These are phyloP conservation scores for Sus scrofa DNA, from an alignment of 2,113 vertebrate genomes.

Conservation along the genomic window DNA sequence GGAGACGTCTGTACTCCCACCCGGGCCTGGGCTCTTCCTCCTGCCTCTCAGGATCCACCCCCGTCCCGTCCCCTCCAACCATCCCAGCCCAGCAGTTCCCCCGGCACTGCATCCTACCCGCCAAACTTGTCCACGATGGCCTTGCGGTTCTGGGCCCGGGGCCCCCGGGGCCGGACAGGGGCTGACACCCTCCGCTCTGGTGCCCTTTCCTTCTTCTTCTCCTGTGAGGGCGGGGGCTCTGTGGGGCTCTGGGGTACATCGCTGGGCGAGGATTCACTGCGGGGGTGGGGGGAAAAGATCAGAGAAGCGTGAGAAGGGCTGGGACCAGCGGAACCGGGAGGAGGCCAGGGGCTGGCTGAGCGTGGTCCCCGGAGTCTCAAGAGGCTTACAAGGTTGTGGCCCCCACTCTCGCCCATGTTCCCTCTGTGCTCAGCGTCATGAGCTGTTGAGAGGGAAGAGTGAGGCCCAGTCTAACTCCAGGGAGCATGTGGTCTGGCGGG, in stretches of 20 bases:
- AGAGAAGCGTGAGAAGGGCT: background rate
- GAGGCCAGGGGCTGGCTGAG: no score
- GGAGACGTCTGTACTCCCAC: no score
- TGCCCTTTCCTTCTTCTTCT: constrained; percentile 76
- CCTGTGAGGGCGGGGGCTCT: constrained; percentile 1
- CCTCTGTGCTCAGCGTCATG: background rate
- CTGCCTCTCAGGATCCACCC: background rate
- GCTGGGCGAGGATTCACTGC: constrained; percentile 61
- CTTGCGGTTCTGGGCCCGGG: constrained; percentile 84
- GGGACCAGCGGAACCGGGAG: background rate
- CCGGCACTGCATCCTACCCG: constrained; percentile 80
- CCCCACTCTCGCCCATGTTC: fast-evolving
- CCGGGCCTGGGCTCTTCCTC: background rate
- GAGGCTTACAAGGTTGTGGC: fast-evolving
- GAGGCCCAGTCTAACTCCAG: background rate
- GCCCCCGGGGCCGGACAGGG: constrained; percentile 57
- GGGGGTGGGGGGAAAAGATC: background rate
- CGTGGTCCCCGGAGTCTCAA: no score
- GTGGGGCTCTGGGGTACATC: constrained; percentile 61
- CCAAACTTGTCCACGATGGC: constrained; percentile 89
- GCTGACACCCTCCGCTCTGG: constrained; percentile 64
- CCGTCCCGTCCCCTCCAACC: background rate
- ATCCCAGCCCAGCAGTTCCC: background rate
- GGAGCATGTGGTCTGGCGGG: background rate
- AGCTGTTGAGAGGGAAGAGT: background rate